Evolutionary conservation across 2,113 vertebrate genomes (phyloP).

Genomic region (Pollimyrus isidori): DNA sequence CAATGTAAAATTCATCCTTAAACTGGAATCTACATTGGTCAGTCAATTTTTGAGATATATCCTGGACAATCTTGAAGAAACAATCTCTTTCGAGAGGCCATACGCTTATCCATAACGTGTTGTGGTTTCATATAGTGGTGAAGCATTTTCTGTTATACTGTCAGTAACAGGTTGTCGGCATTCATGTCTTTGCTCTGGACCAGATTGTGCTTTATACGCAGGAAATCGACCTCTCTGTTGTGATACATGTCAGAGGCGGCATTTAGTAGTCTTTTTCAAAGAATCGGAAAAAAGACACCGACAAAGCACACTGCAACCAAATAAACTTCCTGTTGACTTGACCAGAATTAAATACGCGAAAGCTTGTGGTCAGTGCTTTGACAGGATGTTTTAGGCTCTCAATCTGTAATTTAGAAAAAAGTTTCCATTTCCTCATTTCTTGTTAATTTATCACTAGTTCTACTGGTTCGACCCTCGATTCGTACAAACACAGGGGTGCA

Average conservation of each 20-base stretch:
- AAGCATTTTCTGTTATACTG: not conserved
- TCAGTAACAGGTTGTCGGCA: not conserved
- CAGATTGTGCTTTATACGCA: not conserved
- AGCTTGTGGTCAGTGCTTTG: not conserved
- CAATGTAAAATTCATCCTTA: not conserved
- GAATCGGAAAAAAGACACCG: too few relatives aligned
- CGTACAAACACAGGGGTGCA: not conserved
- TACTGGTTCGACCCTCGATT: not conserved
- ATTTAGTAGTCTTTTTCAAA: not conserved
- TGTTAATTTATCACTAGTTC: not conserved
- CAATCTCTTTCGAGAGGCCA: not conserved
- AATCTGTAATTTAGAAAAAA: not conserved
- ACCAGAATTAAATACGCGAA: not conserved
- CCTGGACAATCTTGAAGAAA: not conserved
- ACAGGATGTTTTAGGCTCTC: not conserved
- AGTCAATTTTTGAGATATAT: not conserved
- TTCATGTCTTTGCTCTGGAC: not conserved
- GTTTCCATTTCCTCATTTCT: not conserved
- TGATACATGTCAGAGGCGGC: too few relatives aligned
- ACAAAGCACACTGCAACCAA: not conserved
- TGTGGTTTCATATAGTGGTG: not conserved
- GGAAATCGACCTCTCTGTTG: not conserved
- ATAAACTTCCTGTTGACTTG: slow-evolving; percentile 9
- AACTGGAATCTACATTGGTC: not conserved
- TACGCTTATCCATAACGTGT: not conserved